phyloP scores from a whole-genome alignment of 2,113 vertebrate genomes.

The Albula glossodonta region DNA sequence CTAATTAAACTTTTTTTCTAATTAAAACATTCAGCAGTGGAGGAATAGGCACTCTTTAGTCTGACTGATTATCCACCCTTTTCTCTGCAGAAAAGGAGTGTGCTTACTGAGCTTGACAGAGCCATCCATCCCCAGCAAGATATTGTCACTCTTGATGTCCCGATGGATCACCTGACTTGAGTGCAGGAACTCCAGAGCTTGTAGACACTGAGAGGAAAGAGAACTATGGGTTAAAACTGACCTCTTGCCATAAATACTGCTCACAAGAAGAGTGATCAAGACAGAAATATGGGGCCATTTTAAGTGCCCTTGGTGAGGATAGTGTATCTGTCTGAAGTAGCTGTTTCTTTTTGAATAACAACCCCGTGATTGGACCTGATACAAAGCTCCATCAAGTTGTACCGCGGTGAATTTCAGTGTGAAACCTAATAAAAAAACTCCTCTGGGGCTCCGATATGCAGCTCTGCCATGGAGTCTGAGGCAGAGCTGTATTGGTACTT shows the following conservation, averaged over 20 bases:
- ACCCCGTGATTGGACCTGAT: too few species aligned
- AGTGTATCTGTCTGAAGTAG: too few species aligned
- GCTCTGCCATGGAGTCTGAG: too few species aligned
- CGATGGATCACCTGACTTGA: slow-evolving; percentile 96
- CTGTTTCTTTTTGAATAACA: too few species aligned
- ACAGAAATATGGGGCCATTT: too few species aligned
- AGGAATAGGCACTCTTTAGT: neutral
- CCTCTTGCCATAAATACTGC: too few species aligned
- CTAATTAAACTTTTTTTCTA: neutral
- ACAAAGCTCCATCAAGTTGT: too few species aligned
- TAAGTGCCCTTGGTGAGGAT: too few species aligned
- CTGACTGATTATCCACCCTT: neutral
- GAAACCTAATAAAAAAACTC: neutral
- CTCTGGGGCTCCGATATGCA: neutral
- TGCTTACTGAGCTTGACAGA: slow-evolving; percentile 95
- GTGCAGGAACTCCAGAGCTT: slow-evolving; percentile 97
- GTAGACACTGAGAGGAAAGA: slow-evolving; percentile 80
- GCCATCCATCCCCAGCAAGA: slow-evolving; percentile 95
- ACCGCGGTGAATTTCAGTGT: too few species aligned
- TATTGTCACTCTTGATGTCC: slow-evolving; percentile 99
- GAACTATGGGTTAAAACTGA: neutral
- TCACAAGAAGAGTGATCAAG: too few species aligned
- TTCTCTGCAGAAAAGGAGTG: neutral
- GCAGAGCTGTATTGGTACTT: neutral
- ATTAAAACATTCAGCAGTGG: neutral